Base-by-base conservation (phyloP, 2,113 vertebrate genomes). In the Thomomys bottae region DNA sequence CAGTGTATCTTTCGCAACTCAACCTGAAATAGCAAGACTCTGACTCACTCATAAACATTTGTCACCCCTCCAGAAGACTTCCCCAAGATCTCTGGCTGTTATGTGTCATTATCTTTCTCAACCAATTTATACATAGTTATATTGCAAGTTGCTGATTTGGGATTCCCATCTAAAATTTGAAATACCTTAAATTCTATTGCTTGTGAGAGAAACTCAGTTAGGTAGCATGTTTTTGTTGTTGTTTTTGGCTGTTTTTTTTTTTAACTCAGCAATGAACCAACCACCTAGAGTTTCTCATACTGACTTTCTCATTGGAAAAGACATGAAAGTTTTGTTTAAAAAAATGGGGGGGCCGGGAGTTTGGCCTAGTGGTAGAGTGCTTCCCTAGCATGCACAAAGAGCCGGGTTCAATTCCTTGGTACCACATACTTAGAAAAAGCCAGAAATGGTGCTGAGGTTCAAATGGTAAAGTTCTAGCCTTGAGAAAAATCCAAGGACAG, bases 121-220 rank as follows among this genome's bases (percentile, higher is more conserved):
- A 14, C 9, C 26, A 59, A 24, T 59, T 71, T 80, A 36, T 57
- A 7, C 32, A 30, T 4, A 68, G 38, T 42, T 66, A 54, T 76
- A 72, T 61, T 68, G 34, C 36, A 85, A 64, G 30, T 77, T 63
- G 77, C 36, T 81, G 5, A 72, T 24, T 77, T 86, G 54, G 45
- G 28, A 85, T 40, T 85, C 28, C 67, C 4, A 34, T 32, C 71
- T 34, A 76, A 34, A 86, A 72, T 78, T 61, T 34, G n/a, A 75
- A 61, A 34, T 32, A 81, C 20, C 26, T 71, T 76, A 87, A 66
- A 71, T 90, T 71, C 70, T 82, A 87, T 28, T 84, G 24, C 49
- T 66, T 77, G 8, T 71, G 21, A 70, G 8, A 77, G 7, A 20
- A 87, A 83, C 59, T 88, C 59, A 67, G 40, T 42, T 34, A 85